Base-by-base conservation (phyloP, 2,113 vertebrate genomes). In the Arenaria interpres region DNA sequence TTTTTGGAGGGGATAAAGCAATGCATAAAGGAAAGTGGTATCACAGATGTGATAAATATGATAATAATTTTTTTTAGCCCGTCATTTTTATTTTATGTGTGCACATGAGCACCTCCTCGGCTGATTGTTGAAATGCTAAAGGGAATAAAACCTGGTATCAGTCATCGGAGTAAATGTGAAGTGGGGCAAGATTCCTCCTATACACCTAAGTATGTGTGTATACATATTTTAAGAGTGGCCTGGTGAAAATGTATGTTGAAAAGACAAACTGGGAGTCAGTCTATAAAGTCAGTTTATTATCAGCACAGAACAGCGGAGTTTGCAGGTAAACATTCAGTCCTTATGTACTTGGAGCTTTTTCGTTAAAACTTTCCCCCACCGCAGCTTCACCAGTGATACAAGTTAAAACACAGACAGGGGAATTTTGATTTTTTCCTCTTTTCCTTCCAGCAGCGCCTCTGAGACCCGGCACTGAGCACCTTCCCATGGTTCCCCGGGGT, bases 371-470 rank as follows among this genome's bases (percentile, higher is more conserved):
- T 48, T 13, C 60, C n/a, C 21, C 4, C 27, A 0, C 27, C 43
- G 68, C 67, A 76, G 27, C 46, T 43, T 63, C 20, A 35, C 22
- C 16, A 9, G 35, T 13, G 66, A 2, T 15, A 16, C 18, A 7
- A 33, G 27, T 4, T 1, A 10, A 66, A 32, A 2, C 1, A 4
- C 22, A 30, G 4, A 4, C 7, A 12, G 22, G 39, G 32, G 19
- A 71, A 28, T 1, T 19, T 0, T 10, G 41, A 51, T 21, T 46
- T 1, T 25, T 77, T 9, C 0, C 7, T 20, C 35, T n/a, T 12
- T 50, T 30, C 32, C 24, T 8, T 45, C 7, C 53, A 14, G 39
- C 4, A 37, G 11, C 1, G 19, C 3, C 24, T 32, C n/a, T 17
- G 45, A 35, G 30, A 3, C 0, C 43, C 24, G 32, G 79, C 39